Base-by-base conservation (phyloP, 2,888 invertebrate genomes). In the Isotomurus palustris region DNA sequence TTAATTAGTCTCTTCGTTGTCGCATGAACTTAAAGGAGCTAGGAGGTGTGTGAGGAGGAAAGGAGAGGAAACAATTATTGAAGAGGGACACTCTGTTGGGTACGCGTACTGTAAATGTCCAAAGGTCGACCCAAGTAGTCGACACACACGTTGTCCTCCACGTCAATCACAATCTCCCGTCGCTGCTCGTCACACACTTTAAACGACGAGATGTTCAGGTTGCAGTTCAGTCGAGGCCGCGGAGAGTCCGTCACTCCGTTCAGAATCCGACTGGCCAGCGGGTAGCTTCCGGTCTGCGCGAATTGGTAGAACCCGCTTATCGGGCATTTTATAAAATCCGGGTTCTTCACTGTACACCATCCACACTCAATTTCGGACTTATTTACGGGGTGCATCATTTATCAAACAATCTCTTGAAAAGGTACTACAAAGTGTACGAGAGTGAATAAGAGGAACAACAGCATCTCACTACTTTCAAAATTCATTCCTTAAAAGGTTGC, bases 121-220 rank as follows among this genome's bases (percentile, higher is more conserved):
- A 80, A 74, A 10, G 80, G 80, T 53, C 78, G 72, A 4, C 80
- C 81, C 47, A 77, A 75, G 70, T 79, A 77, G 72, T 81, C 80
- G 14, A 81, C 77, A 35, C 78, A 77, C 62, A 78, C 75, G 67
- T 81, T 81, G 60, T 79, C 78, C 62, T 80, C 78, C 0, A 78
- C 78, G 72, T 81, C 81, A 25, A 81, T 73, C 40, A 74, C 72
- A 53, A 81, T 77, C 62, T 77, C 76, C 53, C 77, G 77, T 57
- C 74, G 73, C 50, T 79, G 78, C 24, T 73, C 70, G 62, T 76
- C 77, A 72, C 81, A 81, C 2, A 78, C 78, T 21, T 78, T 77
- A 60, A 80, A 74, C 63, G 79, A 79, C 0, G 80, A 77, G 51
- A 78, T 77, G 56, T 76, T 75, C 49, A 75, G 73, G 48, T 75